These are phyloP conservation scores for Neoascia interrupta DNA, from an alignment of 2,888 invertebrate species.

Conservation along the genomic window DNA sequence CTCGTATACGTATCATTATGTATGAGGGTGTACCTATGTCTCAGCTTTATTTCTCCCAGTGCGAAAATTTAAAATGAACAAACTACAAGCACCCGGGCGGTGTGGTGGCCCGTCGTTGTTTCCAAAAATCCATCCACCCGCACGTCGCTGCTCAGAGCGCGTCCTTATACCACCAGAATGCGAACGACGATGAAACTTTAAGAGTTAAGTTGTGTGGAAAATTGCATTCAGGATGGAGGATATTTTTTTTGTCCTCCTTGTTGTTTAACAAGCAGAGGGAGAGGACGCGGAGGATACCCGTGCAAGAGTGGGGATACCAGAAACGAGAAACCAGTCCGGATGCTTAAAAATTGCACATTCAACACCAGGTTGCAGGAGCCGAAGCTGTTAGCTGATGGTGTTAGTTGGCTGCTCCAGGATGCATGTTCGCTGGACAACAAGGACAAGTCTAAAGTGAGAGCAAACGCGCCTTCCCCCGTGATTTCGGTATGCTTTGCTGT, in stretches of 20 bases:
- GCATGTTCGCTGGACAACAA: conserved; percentile 42
- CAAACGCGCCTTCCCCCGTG: conserved; percentile 50
- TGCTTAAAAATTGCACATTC: conserved; percentile 70
- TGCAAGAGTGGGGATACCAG: conserved; percentile 53
- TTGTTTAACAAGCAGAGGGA: neutral
- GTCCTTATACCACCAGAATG: conserved; percentile 25
- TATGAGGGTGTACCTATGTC: conserved; percentile 7
- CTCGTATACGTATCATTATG: too few species aligned
- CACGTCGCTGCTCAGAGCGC: neutral
- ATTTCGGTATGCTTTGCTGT: conserved; percentile 42
- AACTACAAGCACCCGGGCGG: conserved; percentile 40
- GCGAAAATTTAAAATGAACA: conserved; percentile 62
- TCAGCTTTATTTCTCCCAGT: conserved; percentile 28
- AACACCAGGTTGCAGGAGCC: conserved; percentile 58
- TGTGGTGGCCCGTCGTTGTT: conserved; percentile 8
- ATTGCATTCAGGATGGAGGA: conserved; percentile 75
- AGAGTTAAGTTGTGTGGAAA: conserved; percentile 78
- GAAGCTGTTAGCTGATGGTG: conserved; percentile 18
- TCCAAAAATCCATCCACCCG: neutral
- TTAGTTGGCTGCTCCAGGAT: conserved; percentile 42
- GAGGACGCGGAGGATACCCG: neutral
- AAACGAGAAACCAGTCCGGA: conserved; percentile 67
- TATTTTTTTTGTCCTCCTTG: conserved; percentile 4
- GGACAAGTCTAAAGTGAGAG: conserved; percentile 54
- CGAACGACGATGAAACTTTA: conserved; percentile 71